phyloP scores from a whole-genome alignment of 1,140 invertebrate species.

The Lepidotrigona ventralis region DNA sequence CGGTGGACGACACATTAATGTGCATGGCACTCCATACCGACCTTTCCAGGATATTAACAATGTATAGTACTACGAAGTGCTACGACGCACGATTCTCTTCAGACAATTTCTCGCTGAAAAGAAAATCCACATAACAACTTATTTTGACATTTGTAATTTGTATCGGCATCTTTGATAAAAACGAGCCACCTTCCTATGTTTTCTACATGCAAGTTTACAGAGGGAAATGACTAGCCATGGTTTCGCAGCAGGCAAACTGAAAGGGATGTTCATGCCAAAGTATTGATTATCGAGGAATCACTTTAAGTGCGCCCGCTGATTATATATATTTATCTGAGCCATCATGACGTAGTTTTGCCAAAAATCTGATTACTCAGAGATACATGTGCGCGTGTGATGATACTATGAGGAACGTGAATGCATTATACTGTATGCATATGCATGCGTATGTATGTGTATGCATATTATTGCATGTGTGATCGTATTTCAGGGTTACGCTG shows the following conservation, averaged over 20 bases:
- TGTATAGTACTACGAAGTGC: not conserved
- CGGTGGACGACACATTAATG: no score
- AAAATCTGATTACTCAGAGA: not conserved
- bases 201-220: not conserved
- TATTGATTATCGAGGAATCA: slow-evolving; percentile 44
- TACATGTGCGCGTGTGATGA: no score
- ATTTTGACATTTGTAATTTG: not conserved
- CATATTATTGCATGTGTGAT: not conserved
- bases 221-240: not conserved
- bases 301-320: slow-evolving; percentile 34
- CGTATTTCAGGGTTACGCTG: slow-evolving; percentile 24
- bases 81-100: no score
- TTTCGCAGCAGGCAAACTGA: not conserved
- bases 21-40: not conserved
- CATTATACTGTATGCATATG: no score
- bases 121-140: not conserved
- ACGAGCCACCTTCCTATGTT: not conserved
- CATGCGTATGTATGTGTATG: no score
- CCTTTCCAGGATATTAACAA: slow-evolving; percentile 19
- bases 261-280: not conserved
- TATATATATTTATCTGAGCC: slow-evolving; percentile 4
- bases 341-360: not conserved
- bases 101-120: not conserved
- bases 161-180: no score
- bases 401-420: no score